Base-by-base conservation (phyloP, 2,113 vertebrate genomes). In the Lichenostomus cassidix region DNA sequence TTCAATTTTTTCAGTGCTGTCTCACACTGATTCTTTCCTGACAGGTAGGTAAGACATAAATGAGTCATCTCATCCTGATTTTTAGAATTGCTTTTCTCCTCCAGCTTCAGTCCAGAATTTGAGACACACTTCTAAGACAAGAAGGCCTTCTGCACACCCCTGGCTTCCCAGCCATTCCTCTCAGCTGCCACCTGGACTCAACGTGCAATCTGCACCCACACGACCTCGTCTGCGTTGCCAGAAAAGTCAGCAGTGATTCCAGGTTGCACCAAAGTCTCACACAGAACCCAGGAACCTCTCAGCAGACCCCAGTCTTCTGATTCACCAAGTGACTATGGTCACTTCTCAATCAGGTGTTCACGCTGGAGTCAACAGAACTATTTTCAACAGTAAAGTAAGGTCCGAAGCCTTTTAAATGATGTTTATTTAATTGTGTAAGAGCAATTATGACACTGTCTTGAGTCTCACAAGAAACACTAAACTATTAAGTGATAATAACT, bases 221-320 rank as follows among this genome's bases (percentile, higher is more conserved):
- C 0, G 16, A 28, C 15, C 31, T 49, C 0, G 0, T 33, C 20
- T 33, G 39, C 21, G 37, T 35, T 47, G 22, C 46, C 59, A 77
- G 47, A 67, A 79, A 76, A 70, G 1, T 11, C 29, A 64, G 6
- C 16, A 81, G 47, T 0, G 1, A 35, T 28, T 55, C 37, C 56
- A 41, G 6, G 19, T 31, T 79, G 39, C 60, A 60, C 47, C n/a
- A 27, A 41, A 7, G 19, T 25, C 21, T 76, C 62, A 8, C 2
- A 33, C 11, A 70, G 50, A 44, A 6, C 28, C 17, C 59, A 42
- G 52, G 31, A 33, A 41, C 23, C 28, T 28, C 28, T 31, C 25
- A 18, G 37, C 13, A 60, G 55, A 13, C 8, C 33, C 33, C 1
- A 2, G 19, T 15, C 41, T 59, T 37, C 33, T 42, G 18, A 62